Base-by-base conservation (phyloP, 2,113 vertebrate genomes). In the Ophiodon elongatus region DNA sequence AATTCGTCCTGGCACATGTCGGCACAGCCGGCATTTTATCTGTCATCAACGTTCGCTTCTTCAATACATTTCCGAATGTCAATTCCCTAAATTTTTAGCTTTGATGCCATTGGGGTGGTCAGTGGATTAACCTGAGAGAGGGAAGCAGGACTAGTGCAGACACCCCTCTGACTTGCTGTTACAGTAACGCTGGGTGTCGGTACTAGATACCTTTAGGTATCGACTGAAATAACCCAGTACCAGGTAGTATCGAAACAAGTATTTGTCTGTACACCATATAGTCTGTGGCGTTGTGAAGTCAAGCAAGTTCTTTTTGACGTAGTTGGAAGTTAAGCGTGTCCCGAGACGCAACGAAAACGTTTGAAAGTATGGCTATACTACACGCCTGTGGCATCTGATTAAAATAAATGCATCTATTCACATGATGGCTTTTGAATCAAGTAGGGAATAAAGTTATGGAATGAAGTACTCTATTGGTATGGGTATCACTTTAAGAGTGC, bases 81-180 rank as follows among this genome's bases (percentile, higher is more conserved):
- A 66, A 21, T 79, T 33, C 9, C 19, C 8, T 39, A 56, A 75
- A 79, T 52, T 7, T n/a, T 35, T 4, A 31, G n/a, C 74, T 60
- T 25, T 27, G 37, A 67, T 45, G 67, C 27, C 56, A 21, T 9
- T 29, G 70, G 3, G 21, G 17, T n/a, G 14, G 43, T 75, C 52
- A 54, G 17, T n/a, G 52, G 62, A 43, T 62, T 6, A 63, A 35
- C 33, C 39, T 25, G 19, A 60, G 63, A 41, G 41, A 54, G 45
- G 21, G 69, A 35, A 43, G 27, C 27, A 56, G 71, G 69, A 69
- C 66, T n/a, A 21, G n/a, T 59, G 56, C 62, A 56, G 72, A 78
- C 60, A 62, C 29, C 11, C 13, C 27, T 54, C 39, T 71, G 70
- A 67, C 31, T 85, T 19, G 19, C 64, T 77, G 76, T 62, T 5